Percentiles rank a stretch among this genome's conserved stretches.
phyloP scores from a whole-genome alignment of 2,797 vertebrate species.

The Liparis tanakae region DNA sequence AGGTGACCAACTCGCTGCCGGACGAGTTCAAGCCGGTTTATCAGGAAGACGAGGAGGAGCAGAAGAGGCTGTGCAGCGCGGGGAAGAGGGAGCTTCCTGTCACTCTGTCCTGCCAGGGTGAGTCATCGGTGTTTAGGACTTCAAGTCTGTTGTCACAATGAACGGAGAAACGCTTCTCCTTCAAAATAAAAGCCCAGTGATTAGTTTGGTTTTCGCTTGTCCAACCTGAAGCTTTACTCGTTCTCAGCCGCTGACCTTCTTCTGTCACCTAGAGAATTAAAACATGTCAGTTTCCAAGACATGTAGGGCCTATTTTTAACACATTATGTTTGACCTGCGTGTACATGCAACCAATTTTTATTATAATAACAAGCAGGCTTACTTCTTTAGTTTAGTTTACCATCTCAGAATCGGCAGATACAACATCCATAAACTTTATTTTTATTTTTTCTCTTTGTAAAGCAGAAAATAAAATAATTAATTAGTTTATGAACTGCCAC shows the following conservation, averaged over 20 bases:
- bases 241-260: no score
- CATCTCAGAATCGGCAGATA: no score
- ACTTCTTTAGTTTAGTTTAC: no score
- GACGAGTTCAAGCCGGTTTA: slow-evolving; percentile 86
- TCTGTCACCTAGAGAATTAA: not conserved
- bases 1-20: slow-evolving; percentile 84
- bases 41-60: slow-evolving; percentile 61
- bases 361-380: not conserved
- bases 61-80: slow-evolving; percentile 34
- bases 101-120: slow-evolving; percentile 87
- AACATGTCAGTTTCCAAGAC: no score
- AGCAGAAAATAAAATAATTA: not conserved
- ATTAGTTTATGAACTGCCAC: no score
- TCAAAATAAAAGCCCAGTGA: slow-evolving; percentile 8
- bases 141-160: not conserved
- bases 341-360: not conserved
- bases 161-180: not conserved
- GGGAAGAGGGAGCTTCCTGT: slow-evolving; percentile 77
- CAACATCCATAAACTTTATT: no score
- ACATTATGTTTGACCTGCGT: no score
- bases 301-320: not conserved
- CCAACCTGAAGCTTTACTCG: no score
- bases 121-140: slow-evolving; percentile 46
- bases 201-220: slow-evolving; percentile 1
- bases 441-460: no score